Evolutionary conservation across 2,888 invertebrate genomes (phyloP).

Genomic region (Seira musarum): DNA sequence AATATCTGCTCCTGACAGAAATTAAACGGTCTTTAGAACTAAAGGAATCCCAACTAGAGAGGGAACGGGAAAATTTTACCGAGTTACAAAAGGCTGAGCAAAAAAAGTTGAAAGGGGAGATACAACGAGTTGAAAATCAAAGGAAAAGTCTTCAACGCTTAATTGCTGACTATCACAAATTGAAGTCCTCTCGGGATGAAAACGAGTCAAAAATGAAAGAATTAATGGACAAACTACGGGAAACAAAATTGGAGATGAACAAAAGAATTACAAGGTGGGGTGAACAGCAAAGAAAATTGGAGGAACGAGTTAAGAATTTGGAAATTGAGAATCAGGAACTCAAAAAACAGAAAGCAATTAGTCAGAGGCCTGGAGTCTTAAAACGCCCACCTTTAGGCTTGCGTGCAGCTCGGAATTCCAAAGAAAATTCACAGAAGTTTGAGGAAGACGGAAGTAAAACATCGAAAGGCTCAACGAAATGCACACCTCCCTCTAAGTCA

Average conservation of each 20-base stretch:
- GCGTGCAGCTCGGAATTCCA: neutral
- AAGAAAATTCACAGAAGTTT: no score
- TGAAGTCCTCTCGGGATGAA: slow-evolving; percentile 41
- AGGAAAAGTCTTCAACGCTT: slow-evolving; percentile 33
- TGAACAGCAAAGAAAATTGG: slow-evolving; percentile 54
- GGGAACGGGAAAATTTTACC: slow-evolving; percentile 24
- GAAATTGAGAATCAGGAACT: slow-evolving; percentile 55
- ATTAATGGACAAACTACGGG: slow-evolving; percentile 49
- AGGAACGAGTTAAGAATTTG: slow-evolving; percentile 47
- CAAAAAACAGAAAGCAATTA: slow-evolving; percentile 30
- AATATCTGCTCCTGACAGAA: slow-evolving; percentile 24
- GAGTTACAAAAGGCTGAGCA: slow-evolving; percentile 16
- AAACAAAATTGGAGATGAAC: slow-evolving; percentile 51
- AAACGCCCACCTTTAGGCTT: slow-evolving; percentile 44
- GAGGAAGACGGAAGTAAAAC: slow-evolving; percentile 32
- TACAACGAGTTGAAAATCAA: slow-evolving; percentile 31
- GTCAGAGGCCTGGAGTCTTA: slow-evolving; percentile 10
- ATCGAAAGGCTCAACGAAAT: slow-evolving; percentile 14
- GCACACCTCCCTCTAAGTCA: no score
- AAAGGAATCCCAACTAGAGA: slow-evolving; percentile 16
- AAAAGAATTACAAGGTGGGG: slow-evolving; percentile 47
- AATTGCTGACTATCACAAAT: slow-evolving; percentile 40
- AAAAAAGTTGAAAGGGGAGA: slow-evolving; percentile 23
- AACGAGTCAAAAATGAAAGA: slow-evolving; percentile 42
- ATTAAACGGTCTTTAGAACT: slow-evolving; percentile 19